Base-by-base conservation (phyloP, 2,797 vertebrate genomes). In the Peromyscus aztecus region DNA sequence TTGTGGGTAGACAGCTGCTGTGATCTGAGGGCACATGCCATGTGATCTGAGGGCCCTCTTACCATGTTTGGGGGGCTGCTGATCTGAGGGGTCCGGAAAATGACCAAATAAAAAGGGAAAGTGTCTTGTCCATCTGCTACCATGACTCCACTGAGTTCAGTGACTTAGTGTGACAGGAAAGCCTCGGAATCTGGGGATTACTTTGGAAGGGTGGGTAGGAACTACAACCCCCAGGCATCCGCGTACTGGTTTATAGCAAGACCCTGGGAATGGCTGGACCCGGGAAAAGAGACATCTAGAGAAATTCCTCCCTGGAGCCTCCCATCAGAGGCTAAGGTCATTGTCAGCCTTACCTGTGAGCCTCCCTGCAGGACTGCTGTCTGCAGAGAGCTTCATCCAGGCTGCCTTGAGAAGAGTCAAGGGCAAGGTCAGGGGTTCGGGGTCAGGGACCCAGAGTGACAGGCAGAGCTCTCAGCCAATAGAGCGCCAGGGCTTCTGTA, bases 51-150 rank as follows among this genome's bases (percentile, higher is more conserved):
- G n/a, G n/a, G 43, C 29, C 46, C 14, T 19, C 23, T 67, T 69
- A 9, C 63, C 80, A n/a, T 61, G 77, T 65, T 31, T 67, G 69
- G 23, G 80, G 40, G 4, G 52, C 83, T 61, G n/a, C 21, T 90
- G 73, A 84, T 55, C 75, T 37, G 75, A 76, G 75, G 87, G 52
- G 78, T 65, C 55, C n/a, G 55, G 87, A 89, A 84, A 94, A 49
- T 49, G 75, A 80, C 52, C 80, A 91, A 98, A 97, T 97, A 97
- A 97, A 98, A 94, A 89, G 40, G 84, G 96, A 93, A 86, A 31
- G 13, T 24, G 4, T 92, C 59, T 29, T 88, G 31, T 88, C 52
- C 49, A 55, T 91, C 69, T 81, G 24, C 76, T 89, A 9, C 37
- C 46, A 65, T 67, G 4, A 67, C 83, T 91, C 71, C 65, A 12